Conservation (phyloP, 2,797 vertebrate species). For the Podarcis lilfordi region DNA sequence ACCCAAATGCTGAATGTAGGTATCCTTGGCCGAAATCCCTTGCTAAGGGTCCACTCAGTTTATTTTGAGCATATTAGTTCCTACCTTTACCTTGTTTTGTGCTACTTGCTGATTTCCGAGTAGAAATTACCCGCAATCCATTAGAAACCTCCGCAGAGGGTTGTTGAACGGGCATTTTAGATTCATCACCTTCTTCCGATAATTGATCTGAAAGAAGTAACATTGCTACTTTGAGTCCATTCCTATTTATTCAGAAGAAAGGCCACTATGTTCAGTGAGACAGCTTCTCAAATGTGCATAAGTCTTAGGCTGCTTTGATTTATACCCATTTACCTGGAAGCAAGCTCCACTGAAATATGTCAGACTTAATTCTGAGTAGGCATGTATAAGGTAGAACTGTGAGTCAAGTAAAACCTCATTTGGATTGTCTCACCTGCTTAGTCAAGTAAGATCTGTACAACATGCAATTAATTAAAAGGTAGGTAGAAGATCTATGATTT, state of each 20-base stretch:
- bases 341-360: not conserved
- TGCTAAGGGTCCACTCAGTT: not conserved
- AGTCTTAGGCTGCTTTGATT: not conserved
- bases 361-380: not conserved
- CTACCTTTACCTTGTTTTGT: constrained; percentile 80
- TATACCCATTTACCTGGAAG: not conserved
- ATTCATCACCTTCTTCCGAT: constrained; percentile 94
- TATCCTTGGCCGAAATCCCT: not conserved
- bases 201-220: constrained; percentile 85
- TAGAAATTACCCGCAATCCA: constrained; percentile 72
- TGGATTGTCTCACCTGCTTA: not conserved
- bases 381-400: not conserved
- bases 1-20: not conserved
- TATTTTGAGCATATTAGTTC: not conserved
- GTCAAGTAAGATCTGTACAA: not conserved
- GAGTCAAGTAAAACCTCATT: not conserved
- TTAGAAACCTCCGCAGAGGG: constrained; percentile 69
- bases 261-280: not conserved
- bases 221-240: not conserved
- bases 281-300: not conserved
- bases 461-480: not conserved
- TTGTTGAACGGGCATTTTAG: constrained; percentile 75
- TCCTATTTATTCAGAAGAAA: not conserved
- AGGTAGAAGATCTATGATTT: not conserved
- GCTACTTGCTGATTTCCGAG: constrained; percentile 78